A percentile compares a stretch with the other conserved stretches of the same genome.
These are phyloP conservation scores for Myiothlypis chrysogaster DNA, from an alignment of 2,797 vertebrate species.

Conservation along the genomic window DNA sequence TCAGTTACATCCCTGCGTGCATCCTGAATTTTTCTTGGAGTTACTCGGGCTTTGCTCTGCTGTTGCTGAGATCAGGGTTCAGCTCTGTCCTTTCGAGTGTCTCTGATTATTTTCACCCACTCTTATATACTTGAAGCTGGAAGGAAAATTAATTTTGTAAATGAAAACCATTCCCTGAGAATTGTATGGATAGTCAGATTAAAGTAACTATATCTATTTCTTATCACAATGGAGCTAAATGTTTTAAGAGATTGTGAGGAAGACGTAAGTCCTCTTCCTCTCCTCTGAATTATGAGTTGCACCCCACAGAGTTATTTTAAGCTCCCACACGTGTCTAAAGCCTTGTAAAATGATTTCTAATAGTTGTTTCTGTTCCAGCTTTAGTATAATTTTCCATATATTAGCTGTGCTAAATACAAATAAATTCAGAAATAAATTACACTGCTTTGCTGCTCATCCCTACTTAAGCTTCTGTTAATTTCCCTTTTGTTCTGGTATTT, in stretches of 20 bases:
- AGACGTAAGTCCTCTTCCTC: neutral
- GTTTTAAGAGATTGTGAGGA: constrained; percentile 12
- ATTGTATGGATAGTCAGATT: neutral
- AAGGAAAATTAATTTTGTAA: neutral
- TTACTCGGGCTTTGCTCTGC: neutral
- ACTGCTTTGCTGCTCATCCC: constrained; percentile 44
- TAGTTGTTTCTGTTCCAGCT: constrained; percentile 1
- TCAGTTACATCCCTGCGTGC: neutral
- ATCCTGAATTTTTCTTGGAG: neutral
- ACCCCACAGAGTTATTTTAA: constrained; percentile 16
- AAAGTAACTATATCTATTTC: neutral
- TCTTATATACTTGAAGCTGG: neutral
- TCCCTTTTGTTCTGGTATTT: constrained; percentile 55
- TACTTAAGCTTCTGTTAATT: constrained; percentile 58
- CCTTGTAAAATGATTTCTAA: constrained; percentile 1
- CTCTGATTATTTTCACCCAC: neutral
- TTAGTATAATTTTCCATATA: constrained; percentile 43
- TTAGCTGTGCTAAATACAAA: constrained; percentile 41
- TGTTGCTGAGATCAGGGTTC: neutral
- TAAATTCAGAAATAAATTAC: constrained; percentile 51
- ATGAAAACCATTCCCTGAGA: neutral
- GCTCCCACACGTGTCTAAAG: neutral
- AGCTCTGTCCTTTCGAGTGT: neutral
- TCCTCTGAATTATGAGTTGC: neutral
- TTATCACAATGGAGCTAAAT: constrained; percentile 5